Base-by-base conservation (phyloP, 2,888 invertebrate species). In the Cynaeus angustus region DNA sequence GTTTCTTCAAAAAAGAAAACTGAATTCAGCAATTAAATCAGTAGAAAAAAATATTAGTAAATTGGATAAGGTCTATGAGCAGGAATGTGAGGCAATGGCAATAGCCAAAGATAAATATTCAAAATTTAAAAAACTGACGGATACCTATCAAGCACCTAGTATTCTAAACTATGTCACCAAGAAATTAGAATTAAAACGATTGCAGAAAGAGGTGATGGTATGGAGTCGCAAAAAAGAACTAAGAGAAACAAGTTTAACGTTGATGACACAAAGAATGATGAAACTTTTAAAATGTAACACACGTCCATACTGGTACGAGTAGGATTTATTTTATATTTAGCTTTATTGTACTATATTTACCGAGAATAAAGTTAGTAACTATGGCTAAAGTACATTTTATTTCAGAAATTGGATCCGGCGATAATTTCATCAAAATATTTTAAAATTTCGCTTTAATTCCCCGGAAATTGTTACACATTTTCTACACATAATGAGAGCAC, bases 151-250 rank as follows among this genome's bases (percentile, higher is more conserved):
- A 69, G 83, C 88, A 0, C 90, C 90, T 0, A 87, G 88, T 66
- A 81, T 89, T 0, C 85, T 90, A 85, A 89, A 89, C 0, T 90
- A 89, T 37, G 87, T 90, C 0, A 81, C 82, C 33, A 83, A 88
- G 0, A 89, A 89, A 74, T 84, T 86, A 0, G 86, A 89, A 58
- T 33, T 79, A 6, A 59, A 69, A 56, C 75, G 76, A 12, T 43
- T 76, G 14, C 71, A 69, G 12, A 80, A 79, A 28, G 78, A 76
- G 38, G 72, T 80, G 28, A 80, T 80, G 69, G 38, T 76, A 86
- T 76, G 77, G 77, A 45, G 68, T 3, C 69, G 80, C 30, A 71
- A 79, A 30, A 78, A 75, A 14, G 75, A 80, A 12, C 74, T 83
- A n/a, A 79, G 80, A 59, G 77, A 81, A 37, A 72, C 74, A 38